phyloP scores from a whole-genome alignment of 2,113 vertebrate genomes.

The Oncorhynchus keta region DNA sequence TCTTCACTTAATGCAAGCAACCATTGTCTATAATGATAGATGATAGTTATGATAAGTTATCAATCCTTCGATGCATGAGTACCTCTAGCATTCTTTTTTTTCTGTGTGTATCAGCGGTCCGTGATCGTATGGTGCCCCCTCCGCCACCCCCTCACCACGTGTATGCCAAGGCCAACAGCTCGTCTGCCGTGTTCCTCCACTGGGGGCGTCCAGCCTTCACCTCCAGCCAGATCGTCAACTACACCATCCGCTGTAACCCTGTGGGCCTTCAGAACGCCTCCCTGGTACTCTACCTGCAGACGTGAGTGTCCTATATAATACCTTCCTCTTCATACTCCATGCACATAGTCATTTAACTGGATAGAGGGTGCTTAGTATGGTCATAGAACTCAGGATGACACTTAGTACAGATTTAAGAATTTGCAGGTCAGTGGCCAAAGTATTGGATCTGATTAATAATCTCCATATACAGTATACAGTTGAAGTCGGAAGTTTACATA shows the following conservation, averaged over 20 bases:
- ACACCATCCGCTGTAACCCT: constrained; percentile 94
- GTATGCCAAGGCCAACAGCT: constrained; percentile 85
- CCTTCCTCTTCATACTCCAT: background rate
- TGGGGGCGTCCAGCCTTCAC: constrained; percentile 94
- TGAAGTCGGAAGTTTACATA: too few species aligned
- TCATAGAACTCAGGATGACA: too few species aligned
- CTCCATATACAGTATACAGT: background rate
- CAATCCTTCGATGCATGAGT: background rate
- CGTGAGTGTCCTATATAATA: constrained; percentile 73
- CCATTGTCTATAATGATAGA: background rate
- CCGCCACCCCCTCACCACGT: constrained; percentile 94
- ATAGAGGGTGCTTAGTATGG: background rate
- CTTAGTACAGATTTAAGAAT: background rate
- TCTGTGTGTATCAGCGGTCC: constrained; percentile 77
- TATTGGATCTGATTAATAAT: background rate
- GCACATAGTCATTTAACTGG: background rate
- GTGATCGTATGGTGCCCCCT: constrained; percentile 90
- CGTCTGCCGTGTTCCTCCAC: constrained; percentile 83
- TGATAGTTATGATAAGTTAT: background rate
- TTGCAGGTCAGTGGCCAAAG: background rate
- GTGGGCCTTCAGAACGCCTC: constrained; percentile 97
- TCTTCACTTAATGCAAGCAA: too few species aligned
- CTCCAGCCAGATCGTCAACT: constrained; percentile 83
- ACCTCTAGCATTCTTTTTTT: constrained; percentile 8
- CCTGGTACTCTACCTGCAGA: constrained; percentile 93